A percentile compares a stretch with the other conserved stretches of the same genome.
Conservation (phyloP, 2,113 vertebrate species). For the Pteruthius melanotis region DNA sequence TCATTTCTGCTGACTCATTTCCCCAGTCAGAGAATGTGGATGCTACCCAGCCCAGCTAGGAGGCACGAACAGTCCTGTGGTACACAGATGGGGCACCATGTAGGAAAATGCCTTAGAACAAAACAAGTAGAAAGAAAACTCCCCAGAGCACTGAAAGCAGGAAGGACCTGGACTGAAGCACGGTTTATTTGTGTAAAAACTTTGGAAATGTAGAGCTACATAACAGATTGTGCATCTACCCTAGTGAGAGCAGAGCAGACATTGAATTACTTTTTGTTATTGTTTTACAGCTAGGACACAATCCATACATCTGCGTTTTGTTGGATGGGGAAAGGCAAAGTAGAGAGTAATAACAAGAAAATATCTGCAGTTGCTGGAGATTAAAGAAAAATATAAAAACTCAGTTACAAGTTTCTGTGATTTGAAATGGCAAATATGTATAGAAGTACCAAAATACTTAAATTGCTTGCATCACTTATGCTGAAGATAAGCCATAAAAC, state of each 20-base stretch:
- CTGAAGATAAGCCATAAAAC: not conserved
- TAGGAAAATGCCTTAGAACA: not conserved
- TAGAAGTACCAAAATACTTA: not conserved
- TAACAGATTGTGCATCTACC: not conserved
- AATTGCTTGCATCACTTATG: not conserved
- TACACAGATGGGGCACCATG: not conserved
- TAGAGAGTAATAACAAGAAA: not conserved
- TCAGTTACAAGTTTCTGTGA: not conserved
- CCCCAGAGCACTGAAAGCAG: not conserved
- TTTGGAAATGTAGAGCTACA: not conserved
- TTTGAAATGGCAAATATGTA: not conserved
- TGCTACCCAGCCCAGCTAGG: not conserved
- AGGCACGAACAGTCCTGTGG: not conserved
- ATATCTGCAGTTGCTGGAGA: not conserved
- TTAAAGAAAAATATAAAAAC: not conserved
- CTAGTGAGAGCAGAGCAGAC: not conserved
- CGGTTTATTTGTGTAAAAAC: not conserved
- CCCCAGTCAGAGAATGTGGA: not conserved
- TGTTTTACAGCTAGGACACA: slow-evolving; percentile 10
- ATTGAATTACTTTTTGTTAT: not conserved
- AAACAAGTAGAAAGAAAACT: not conserved
- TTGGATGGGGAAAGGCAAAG: not conserved
- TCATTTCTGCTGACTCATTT: slow-evolving; percentile 27
- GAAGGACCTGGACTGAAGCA: not conserved
- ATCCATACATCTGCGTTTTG: not conserved